These are phyloP conservation scores for Gortyna flavago DNA, from an alignment of 2,888 invertebrate species.

Conservation along the genomic window DNA sequence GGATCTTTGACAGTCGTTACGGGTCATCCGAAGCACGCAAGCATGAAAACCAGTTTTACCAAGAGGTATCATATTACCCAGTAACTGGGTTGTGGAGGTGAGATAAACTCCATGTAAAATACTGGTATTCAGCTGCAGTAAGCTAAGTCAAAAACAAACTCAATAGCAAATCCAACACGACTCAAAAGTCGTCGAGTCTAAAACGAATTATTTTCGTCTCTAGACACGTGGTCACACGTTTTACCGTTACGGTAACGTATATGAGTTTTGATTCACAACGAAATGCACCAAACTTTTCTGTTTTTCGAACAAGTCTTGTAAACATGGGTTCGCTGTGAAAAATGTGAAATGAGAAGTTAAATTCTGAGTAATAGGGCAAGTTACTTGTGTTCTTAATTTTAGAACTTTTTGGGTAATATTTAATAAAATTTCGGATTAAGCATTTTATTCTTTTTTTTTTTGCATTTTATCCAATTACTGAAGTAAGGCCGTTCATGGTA, in stretches of 20 bases:
- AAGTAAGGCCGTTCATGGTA: background rate
- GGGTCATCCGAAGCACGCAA: too few species aligned
- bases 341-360: conserved; percentile 17
- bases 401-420: background rate
- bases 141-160: too few species aligned
- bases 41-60: too few species aligned
- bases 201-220: conserved; percentile 57
- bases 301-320: conserved; percentile 61
- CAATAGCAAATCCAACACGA: background rate
- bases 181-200: conserved; percentile 61
- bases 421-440: background rate
- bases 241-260: conserved; percentile 77
- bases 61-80: too few species aligned
- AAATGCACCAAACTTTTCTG: conserved; percentile 70
- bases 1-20: too few species aligned
- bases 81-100: too few species aligned
- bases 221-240: conserved; percentile 75
- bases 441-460: background rate
- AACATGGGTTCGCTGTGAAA: conserved; percentile 58
- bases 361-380: background rate
- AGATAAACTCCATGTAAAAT: too few species aligned
- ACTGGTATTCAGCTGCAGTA: too few species aligned
- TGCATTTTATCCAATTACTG: background rate
- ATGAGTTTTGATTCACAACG: conserved; percentile 81
- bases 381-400: background rate